Base-by-base conservation (phyloP, 2,797 vertebrate species). In the Ceyx erithaca region DNA sequence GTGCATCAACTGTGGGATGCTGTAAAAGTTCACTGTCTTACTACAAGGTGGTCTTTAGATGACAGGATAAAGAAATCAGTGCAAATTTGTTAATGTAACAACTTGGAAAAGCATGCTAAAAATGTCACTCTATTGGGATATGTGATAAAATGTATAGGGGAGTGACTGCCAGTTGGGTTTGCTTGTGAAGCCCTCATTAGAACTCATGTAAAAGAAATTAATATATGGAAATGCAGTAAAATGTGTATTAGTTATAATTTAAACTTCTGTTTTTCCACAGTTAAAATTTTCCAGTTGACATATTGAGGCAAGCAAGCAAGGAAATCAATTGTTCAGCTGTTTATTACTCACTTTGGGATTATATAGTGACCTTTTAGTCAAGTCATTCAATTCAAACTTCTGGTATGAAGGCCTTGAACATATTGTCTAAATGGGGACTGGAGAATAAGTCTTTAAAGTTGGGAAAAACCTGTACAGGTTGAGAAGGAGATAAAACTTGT, bases 21-120 rank as follows among this genome's bases (percentile, higher is more conserved):
- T 97, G 97, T 97, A 96, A 97, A 97, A 97, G 97, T 97, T 97
- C 96, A 96, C 95, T 91, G 93, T 97, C 97, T 94, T 68, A 94
- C 89, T 92, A 98, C 97, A 97, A 97, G 98, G 97, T 97, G 96
- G 97, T 97, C 97, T 97, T 98, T 98, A 97, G 97, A 97, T 95
- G 97, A 98, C 97, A 98, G 97, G 96, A 95, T 96, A 97, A 97
- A 97, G 96, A 98, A 98, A 97, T 96, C 97, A 96, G 97, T 97
- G 97, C 97, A 97, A 97, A 98, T 98, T 98, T 98, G 98, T 98
- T 98, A 98, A 98, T 97, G 97, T 98, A 98, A 98, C 97, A 98
- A 98, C 97, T 98, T 97, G 97, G 97, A 97, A 97, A 97, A 97
- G 96, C 96, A 97, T 92, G 96, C 97, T 97, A 96, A 97, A 97